phyloP scores from a whole-genome alignment of 2,888 invertebrate genomes.

The Ashinkailepas kermadecensis region DNA sequence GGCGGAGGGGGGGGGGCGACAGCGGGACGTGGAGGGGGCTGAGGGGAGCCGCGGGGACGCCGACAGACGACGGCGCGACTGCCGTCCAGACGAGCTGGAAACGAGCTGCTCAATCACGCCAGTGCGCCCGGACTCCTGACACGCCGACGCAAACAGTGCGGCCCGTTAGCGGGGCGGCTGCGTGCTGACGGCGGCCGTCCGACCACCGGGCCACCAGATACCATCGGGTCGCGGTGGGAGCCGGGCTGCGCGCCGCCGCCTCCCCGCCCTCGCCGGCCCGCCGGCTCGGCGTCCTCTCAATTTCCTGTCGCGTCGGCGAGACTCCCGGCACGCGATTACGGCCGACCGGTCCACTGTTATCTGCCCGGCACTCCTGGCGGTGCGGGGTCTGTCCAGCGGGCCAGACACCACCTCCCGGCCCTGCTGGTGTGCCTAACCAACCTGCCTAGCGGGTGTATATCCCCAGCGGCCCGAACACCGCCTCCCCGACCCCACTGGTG shows the following conservation, averaged over 20 bases:
- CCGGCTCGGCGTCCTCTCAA: background rate
- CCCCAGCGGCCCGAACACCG: no score
- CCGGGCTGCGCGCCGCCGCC: no score
- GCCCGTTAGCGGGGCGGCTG: no score
- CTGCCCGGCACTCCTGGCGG: background rate
- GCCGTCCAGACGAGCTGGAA: background rate
- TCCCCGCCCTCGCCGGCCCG: background rate
- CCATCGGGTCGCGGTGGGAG: background rate
- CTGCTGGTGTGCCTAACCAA: no score
- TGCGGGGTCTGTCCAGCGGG: no score
- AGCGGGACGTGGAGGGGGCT: no score
- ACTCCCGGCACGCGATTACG: background rate
- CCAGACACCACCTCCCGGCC: no score
- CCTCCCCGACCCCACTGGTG: no score
- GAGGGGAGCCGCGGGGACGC: background rate
- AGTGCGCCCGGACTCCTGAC: background rate
- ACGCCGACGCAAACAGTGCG: background rate
- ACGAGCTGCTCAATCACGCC: background rate
- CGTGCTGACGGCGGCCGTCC: background rate
- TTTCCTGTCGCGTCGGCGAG: background rate
- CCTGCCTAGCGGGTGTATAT: no score
- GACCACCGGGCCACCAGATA: background rate
- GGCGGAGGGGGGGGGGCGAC: background rate
- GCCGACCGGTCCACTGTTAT: background rate
- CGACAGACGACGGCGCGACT: background rate